Base-by-base conservation (phyloP, 2,113 vertebrate species). In the Symphodus melops region DNA sequence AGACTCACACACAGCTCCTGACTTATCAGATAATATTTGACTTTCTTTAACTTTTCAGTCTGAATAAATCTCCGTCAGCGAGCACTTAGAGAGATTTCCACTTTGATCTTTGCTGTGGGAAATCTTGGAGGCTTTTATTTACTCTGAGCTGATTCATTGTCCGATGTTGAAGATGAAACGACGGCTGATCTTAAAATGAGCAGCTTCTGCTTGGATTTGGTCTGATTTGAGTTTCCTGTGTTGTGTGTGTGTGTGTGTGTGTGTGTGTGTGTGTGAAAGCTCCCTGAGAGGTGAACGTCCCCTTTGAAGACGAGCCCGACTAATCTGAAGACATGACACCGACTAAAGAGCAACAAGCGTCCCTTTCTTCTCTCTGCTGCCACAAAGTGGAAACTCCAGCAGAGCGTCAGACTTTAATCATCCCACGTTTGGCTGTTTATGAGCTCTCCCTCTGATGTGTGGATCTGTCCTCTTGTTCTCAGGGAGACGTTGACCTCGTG, bases 291-390 rank as follows among this genome's bases (percentile, higher is more conserved):
- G 66, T 28, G 56, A 46, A 77, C 75, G 23, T 73, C 59, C 60
- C 57, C 57, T 72, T 76, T 60, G 44, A 49, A 56, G 64, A 72
- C 39, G 51, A 57, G 0, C 39, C 44, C 37, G 33, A 56, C 74
- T 72, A 65, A 86, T 83, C 2, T 19, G 73, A 60, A 76, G 66
- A 72, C 72, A 55, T 48, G 82, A 77, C 75, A 21, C 49, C 65
- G 56, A 87, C 88, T 83, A 83, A 67, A 90, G 78, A 67, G 59
- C 52, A 20, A 20, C 14, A 53, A 25, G 70, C 16, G 13, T 37
- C 36, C 11, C 56, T 56, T 67, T 83, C 20, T 79, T 69, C 59
- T 66, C 74, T 64, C 21, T 66, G 58, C 72, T 64, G 8, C 16
- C 54, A 58, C 33, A 79, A 82, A 85, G 56, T 67, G 69, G 74